phyloP scores from a whole-genome alignment of 2,797 vertebrate genomes.

The Onychomys torridus region DNA sequence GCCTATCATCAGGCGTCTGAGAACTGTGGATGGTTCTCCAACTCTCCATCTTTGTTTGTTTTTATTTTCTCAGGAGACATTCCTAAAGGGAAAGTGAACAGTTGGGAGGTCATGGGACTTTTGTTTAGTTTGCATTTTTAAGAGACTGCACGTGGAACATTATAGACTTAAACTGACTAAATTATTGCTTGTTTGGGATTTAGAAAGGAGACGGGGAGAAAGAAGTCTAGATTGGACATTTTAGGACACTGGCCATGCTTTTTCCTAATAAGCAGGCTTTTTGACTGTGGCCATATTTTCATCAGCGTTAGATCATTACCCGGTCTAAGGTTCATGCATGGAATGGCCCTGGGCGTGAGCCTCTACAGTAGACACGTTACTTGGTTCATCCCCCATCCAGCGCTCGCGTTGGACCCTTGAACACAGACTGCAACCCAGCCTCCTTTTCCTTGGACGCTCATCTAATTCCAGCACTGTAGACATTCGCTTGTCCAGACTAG shows the following conservation, averaged over 20 bases:
- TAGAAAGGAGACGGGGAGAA: background rate
- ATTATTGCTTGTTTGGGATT: slow-evolving; percentile 28
- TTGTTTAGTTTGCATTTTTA: slow-evolving; percentile 6
- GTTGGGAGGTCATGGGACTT: background rate
- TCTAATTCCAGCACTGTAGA: background rate
- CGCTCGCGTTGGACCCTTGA: background rate
- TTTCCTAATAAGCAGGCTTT: slow-evolving; percentile 15
- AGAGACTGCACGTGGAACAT: background rate
- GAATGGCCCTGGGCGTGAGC: background rate
- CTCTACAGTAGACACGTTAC: background rate
- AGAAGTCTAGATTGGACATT: background rate
- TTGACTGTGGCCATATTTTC: slow-evolving; percentile 8
- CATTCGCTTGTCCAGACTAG: background rate
- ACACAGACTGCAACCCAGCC: background rate
- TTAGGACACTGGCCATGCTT: background rate
- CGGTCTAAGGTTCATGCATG: background rate
- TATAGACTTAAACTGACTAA: slow-evolving; percentile 6
- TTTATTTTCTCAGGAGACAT: background rate
- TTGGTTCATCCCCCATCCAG: background rate
- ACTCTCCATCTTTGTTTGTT: background rate
- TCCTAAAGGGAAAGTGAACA: background rate
- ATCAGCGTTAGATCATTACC: background rate
- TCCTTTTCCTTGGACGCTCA: background rate
- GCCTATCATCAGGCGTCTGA: background rate
- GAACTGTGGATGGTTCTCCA: background rate